Percentiles rank a stretch among this genome's conserved stretches.
Evolutionary conservation across 2,113 vertebrate genomes (phyloP).

Genomic region (Otus sunia): DNA sequence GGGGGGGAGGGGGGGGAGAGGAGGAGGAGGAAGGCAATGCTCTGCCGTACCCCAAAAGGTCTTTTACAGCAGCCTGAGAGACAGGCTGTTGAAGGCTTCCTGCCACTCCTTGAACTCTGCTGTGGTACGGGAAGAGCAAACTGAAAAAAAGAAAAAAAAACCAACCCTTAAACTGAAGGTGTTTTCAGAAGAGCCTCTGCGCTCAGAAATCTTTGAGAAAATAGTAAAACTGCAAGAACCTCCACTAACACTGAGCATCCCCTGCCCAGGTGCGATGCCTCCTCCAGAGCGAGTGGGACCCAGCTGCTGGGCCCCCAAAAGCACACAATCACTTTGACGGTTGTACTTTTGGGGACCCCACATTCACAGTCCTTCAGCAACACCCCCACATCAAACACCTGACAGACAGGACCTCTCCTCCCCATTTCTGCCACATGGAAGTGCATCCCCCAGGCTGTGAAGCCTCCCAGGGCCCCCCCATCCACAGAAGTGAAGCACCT

Average conservation of each 20-base stretch:
- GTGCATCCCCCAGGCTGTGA: rapidly evolving
- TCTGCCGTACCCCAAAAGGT: too few relatives aligned
- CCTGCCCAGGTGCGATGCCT: too few relatives aligned
- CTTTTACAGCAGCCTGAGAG: background rate
- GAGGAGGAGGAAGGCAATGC: too few relatives aligned
- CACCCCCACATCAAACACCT: background rate
- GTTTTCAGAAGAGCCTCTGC: background rate
- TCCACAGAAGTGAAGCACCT: rapidly evolving
- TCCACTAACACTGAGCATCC: too few relatives aligned
- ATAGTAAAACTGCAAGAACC: background rate
- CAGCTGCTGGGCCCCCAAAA: background rate
- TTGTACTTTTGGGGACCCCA: background rate
- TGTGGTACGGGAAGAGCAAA: background rate
- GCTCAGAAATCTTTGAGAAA: background rate
- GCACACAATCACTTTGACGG: background rate
- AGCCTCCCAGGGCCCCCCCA: background rate
- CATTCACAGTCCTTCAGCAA: background rate
- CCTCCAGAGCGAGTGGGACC: background rate
- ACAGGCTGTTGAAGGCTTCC: background rate
- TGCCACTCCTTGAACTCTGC: background rate
- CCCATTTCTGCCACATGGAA: rapidly evolving
- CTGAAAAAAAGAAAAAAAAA: background rate
- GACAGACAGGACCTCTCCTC: background rate
- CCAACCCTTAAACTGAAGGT: background rate
- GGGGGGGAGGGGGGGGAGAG: too few relatives aligned